Conservation (phyloP, 2,113 vertebrate genomes). For the Talpa occidentalis region DNA sequence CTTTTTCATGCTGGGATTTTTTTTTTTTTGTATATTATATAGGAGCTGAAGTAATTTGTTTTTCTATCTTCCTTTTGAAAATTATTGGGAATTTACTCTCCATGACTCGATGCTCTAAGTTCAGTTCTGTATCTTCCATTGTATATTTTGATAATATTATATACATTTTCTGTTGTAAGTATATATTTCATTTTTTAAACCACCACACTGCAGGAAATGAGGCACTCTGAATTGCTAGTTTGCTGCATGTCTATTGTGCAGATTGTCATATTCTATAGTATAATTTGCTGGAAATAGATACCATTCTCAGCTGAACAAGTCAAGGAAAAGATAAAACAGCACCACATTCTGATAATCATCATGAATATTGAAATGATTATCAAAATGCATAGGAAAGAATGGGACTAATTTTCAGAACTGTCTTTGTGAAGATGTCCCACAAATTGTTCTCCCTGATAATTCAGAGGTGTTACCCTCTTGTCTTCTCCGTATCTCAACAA, state of each 20-base stretch:
- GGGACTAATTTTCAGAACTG: not conserved
- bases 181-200: not conserved
- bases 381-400: constrained; percentile 6
- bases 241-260: not conserved
- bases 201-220: not conserved
- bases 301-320: not conserved
- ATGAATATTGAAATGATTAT: constrained; percentile 55
- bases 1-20: not conserved
- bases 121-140: not conserved
- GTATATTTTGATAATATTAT: not conserved
- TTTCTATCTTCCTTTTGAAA: not conserved
- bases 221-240: not conserved
- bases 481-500: not conserved
- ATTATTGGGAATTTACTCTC: not conserved
- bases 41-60: not conserved
- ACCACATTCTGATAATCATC: not conserved
- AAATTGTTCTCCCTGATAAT: not conserved
- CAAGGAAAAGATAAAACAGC: not conserved
- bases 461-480: not conserved
- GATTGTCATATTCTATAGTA: not conserved
- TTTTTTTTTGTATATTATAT: not conserved
- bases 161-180: not conserved
- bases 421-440: not conserved
- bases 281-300: constrained; percentile 15
- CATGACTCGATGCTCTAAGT: not conserved